These are phyloP conservation scores for Phoxinus phoxinus DNA, from an alignment of 2,113 vertebrate species.

Conservation along the genomic window DNA sequence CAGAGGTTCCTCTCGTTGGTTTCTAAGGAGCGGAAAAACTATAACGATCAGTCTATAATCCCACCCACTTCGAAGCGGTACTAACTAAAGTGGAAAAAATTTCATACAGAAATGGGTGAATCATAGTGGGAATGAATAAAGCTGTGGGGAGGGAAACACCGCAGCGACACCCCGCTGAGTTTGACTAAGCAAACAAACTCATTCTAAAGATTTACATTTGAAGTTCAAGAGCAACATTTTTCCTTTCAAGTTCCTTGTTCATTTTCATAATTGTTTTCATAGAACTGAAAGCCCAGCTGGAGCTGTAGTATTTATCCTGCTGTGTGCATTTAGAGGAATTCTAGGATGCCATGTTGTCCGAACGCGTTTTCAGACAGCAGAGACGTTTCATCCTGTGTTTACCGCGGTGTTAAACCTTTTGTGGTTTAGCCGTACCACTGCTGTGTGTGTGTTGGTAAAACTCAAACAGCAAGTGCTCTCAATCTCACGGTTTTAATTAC, in stretches of 20 bases:
- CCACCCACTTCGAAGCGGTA: too few species aligned
- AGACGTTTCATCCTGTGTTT: neutral
- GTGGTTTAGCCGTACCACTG: neutral
- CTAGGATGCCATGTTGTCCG: neutral
- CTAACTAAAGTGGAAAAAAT: too few species aligned
- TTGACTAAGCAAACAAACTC: neutral
- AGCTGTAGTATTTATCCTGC: neutral
- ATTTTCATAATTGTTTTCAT: conserved; percentile 18
- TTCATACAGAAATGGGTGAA: neutral
- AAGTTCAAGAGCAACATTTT: conserved; percentile 8
- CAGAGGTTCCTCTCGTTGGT: too few species aligned
- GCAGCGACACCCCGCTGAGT: neutral
- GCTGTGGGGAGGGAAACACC: neutral
- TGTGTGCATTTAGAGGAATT: neutral
- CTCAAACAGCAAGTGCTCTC: conserved; percentile 28
- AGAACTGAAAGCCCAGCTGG: neutral
- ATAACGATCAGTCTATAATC: too few species aligned
- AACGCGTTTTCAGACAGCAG: neutral
- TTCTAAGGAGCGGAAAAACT: too few species aligned
- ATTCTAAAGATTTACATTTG: conserved; percentile 21
- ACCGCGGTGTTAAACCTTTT: conserved; percentile 7
- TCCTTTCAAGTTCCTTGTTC: neutral
- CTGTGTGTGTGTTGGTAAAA: conserved; percentile 17
- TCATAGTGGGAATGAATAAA: conserved; percentile 1
- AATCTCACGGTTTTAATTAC: conserved; percentile 37